phyloP scores from a whole-genome alignment of 2,797 vertebrate species.

The Bufotes viridis region DNA sequence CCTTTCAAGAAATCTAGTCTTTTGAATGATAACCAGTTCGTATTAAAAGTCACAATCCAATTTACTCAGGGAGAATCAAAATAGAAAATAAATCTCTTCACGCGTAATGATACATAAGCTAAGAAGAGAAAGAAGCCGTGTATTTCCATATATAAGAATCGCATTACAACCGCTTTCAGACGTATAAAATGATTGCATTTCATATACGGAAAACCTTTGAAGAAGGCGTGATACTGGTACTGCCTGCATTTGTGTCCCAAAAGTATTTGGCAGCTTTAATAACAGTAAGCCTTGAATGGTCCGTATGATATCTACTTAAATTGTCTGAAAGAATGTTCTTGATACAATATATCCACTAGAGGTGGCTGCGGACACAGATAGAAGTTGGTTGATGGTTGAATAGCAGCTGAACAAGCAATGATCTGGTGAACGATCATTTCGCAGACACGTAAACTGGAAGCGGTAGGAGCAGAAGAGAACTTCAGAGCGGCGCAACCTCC shows the following conservation, averaged over 20 bases:
- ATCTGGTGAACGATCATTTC: too few relatives aligned
- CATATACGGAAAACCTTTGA: background rate
- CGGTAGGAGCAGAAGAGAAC: too few relatives aligned
- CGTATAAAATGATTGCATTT: background rate
- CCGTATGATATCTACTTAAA: background rate
- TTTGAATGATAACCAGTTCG: conserved; percentile 59
- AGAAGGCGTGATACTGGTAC: background rate
- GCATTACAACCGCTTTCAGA: background rate
- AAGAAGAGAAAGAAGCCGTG: background rate
- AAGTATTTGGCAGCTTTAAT: background rate
- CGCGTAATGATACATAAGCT: conserved; percentile 36
- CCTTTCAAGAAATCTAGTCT: conserved; percentile 68
- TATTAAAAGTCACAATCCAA: conserved; percentile 63
- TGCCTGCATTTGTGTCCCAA: background rate
- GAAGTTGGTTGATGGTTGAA: too few relatives aligned
- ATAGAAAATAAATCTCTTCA: conserved; percentile 56
- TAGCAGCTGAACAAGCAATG: too few relatives aligned
- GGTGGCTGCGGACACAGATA: too few relatives aligned
- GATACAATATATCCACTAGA: background rate
- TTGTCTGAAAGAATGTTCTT: background rate
- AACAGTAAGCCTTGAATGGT: background rate
- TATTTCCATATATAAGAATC: conserved; percentile 22
- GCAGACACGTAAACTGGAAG: too few relatives aligned
- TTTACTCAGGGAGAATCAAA: conserved; percentile 49
- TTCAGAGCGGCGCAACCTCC: too few relatives aligned